Evolutionary conservation across 2,797 vertebrate species (phyloP), one percentile per base, ranked within the genome.

Genomic region (Notamacropus eugenii): DNA sequence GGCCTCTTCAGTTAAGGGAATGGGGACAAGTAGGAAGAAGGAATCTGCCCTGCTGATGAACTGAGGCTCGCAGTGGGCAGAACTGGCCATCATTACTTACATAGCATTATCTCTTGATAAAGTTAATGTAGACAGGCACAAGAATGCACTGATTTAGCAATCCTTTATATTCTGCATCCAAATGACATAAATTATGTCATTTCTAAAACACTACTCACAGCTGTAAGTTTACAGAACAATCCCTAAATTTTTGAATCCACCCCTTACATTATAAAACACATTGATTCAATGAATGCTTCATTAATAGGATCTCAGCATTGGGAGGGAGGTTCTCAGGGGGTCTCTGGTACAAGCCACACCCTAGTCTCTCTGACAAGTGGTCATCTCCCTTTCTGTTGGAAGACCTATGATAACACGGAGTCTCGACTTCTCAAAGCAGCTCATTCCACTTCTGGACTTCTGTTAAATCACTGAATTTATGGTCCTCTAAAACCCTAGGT

Each of bases 271-370:
- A 0, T 74, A 57, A 74, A 55, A 90, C 97, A 56, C 46, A 19
- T 12, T 94, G 90, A 55, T 54, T 82, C 55, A 67, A 92, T 93
- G 94, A 93, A 82, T 93, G 90, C 55, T 59, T 91, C 67, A n/a
- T 19, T 90, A 34, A 62, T 34, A 5, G 31, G 14, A 34, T 62
- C 4, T 62, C 31, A 62, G 13, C 62, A 1, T 40, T 40, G 34
- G 16, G 14, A 74, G 34, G 14, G 13, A n/a, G 0, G 29, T 31
- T 10, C 59, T 16, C 31, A 12, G 62, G 34, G 2, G 11, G 13
- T 67, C 13, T 67, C 31, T 14, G 31, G 62, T 40, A 74, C 62
- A n/a, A 74, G 0, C n/a, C 34, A 16, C 5, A 40, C 62, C 62
- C 58, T 59, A 31, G 29, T 59, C 27, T 58, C 9, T 29, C 57